Evolutionary conservation across 2,113 vertebrate genomes (phyloP).

Genomic region (Dolichallabes microphthalmus): DNA sequence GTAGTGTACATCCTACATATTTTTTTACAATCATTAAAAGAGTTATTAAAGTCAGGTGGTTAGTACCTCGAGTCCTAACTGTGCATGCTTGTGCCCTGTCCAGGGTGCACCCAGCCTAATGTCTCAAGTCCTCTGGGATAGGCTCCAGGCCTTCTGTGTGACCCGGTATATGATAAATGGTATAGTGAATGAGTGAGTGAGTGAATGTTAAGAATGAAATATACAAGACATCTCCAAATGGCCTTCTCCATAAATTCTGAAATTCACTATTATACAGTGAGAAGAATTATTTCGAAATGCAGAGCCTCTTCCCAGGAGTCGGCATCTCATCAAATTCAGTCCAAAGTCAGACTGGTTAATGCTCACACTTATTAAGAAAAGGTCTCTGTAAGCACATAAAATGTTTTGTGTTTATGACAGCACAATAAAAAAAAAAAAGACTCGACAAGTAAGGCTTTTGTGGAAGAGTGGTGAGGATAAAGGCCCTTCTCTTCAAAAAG

Average conservation of each 20-base stretch:
- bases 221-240: background rate
- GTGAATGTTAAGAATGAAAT: too few relatives aligned
- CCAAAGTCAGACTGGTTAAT: background rate
- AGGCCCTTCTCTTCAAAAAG: background rate
- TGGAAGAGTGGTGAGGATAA: background rate
- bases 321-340: background rate
- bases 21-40: too few relatives aligned
- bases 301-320: background rate
- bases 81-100: too few relatives aligned
- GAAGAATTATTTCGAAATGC: background rate
- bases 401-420: background rate
- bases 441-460: background rate
- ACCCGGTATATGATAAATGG: too few relatives aligned
- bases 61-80: too few relatives aligned
- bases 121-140: too few relatives aligned
- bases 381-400: background rate
- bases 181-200: too few relatives aligned
- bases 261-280: background rate
- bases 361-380: background rate
- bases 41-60: too few relatives aligned
- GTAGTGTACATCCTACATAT: too few relatives aligned
- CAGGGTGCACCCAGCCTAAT: too few relatives aligned
- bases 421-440: background rate
- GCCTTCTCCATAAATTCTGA: background rate
- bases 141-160: too few relatives aligned